These are phyloP conservation scores for Ephydatia muelleri DNA, from an alignment of 37 sponge, comb jelly and placozoan genomes.

Conservation along the genomic window DNA sequence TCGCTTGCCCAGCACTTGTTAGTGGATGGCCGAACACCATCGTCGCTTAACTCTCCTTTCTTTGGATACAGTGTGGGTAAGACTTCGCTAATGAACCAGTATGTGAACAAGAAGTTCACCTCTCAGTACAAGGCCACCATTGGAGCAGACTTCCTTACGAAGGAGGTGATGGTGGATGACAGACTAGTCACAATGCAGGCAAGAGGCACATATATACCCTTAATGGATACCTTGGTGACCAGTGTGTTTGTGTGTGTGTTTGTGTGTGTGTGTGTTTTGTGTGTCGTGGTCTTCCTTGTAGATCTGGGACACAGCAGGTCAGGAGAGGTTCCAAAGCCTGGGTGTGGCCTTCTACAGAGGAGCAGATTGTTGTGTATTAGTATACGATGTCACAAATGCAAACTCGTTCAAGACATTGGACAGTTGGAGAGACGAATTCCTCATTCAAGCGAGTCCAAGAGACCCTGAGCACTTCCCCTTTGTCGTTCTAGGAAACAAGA, in stretches of 20 bases:
- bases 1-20: too few relatives aligned
- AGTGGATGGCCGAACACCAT: too few relatives aligned
- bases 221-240: too few relatives aligned
- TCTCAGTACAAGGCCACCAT: conserved; percentile 99
- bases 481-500: conserved; percentile 97
- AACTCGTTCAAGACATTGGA: conserved; percentile 98
- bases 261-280: too few relatives aligned
- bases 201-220: too few relatives aligned
- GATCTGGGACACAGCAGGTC: conserved; percentile 99
- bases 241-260: too few relatives aligned
- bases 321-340: conserved; percentile 97
- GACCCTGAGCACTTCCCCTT: conserved; percentile 99
- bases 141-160: conserved; percentile 99
- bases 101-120: conserved; percentile 99
- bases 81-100: conserved; percentile 99
- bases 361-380: conserved; percentile 97
- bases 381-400: conserved; percentile 96
- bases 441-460: conserved; percentile 96
- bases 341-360: conserved; percentile 99
- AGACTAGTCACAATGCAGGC: conserved; percentile 99
- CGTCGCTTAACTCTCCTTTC: too few relatives aligned
- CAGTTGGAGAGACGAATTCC: conserved; percentile 99
- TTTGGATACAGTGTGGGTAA: conserved; percentile 95
- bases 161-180: conserved; percentile 98
- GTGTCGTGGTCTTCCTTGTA: not conserved